Conservation (phyloP, 2,888 invertebrate genomes). For the Phymatocera aterrima region DNA sequence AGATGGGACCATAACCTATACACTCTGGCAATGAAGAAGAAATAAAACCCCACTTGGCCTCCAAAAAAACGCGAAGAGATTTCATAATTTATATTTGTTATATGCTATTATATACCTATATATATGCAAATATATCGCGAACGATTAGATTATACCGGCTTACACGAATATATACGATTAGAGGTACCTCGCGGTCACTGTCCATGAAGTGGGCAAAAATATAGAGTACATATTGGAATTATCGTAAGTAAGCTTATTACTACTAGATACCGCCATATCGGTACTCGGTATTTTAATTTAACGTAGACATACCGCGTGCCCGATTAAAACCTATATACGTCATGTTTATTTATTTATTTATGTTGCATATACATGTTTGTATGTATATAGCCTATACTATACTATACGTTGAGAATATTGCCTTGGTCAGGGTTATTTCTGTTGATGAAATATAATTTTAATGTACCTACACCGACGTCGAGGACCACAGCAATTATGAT, state of each 20-base stretch:
- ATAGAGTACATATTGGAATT: slow-evolving; percentile 58
- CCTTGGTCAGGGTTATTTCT: slow-evolving; percentile 67
- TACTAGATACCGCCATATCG: slow-evolving; percentile 67
- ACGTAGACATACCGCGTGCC: slow-evolving; percentile 39
- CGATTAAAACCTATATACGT: slow-evolving; percentile 64
- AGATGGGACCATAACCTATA: slow-evolving; percentile 13
- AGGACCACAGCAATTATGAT: background rate
- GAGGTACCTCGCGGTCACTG: background rate
- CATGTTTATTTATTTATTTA: slow-evolving; percentile 41
- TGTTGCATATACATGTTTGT: background rate
- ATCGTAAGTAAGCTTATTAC: slow-evolving; percentile 62
- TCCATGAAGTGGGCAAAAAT: slow-evolving; percentile 23
- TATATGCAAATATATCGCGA: background rate
- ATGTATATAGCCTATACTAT: slow-evolving; percentile 62
- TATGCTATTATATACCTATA: background rate
- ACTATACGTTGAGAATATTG: no score
- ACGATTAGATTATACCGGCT: no score
- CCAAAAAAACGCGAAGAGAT: no score
- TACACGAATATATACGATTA: background rate
- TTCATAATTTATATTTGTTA: background rate
- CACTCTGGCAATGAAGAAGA: background rate
- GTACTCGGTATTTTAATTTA: slow-evolving; percentile 44
- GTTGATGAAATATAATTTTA: background rate
- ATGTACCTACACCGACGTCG: background rate
- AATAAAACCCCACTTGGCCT: no score